Evolutionary conservation across 2,888 invertebrate genomes (phyloP), one percentile per base, ranked within the genome.

Genomic region (Aquatica leii): DNA sequence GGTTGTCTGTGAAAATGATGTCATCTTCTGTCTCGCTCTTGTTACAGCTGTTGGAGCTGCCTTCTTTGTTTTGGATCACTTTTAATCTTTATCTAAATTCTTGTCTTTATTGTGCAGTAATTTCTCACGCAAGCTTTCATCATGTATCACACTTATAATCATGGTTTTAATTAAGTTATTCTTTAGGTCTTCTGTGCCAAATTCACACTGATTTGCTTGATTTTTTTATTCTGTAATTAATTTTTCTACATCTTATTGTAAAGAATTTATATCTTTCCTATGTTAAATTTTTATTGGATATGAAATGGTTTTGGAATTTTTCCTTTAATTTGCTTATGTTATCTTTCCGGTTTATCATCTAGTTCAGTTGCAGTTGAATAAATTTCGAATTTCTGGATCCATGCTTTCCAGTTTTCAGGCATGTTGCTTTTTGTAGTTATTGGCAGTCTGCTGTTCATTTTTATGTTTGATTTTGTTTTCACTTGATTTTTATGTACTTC

Each of bases 331-430:
- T n/a, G 9, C 46, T 6, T 12, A 67, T 52, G 20, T 71, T 67
- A 40, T 66, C 56, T 54, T 51, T 70, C 70, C 1, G 60, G 20
- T 54, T 73, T 71, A 21, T 71, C 70, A 17, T 57, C 59, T n/a
- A 67, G 6, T 54, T 72, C 72, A 0, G 63, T 58, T 14, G 73
- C 71, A 0, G 59, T 48, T n/a, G 70, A 54, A 46, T 69, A 70
- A 18, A 65, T 74, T 52, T 58, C 56, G 24, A 68, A 71, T 20
- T 69, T 48, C 12, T 31, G 15, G 50, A 62, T 59, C 67, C 69
- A 71, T 6, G 62, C 49, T 55, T 61, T 67, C 71, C 71, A 72
- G 35, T 72, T 72, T 53, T 69, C 68, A 0, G 69, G n/a, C n/a
- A n/a, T n/a, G n/a, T n/a, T n/a, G n/a, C n/a, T n/a, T n/a, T n/a